Evolutionary conservation across 2,113 vertebrate genomes (phyloP), one percentile per base, ranked within the genome.

Genomic region (Hippoglossus stenolepis): DNA sequence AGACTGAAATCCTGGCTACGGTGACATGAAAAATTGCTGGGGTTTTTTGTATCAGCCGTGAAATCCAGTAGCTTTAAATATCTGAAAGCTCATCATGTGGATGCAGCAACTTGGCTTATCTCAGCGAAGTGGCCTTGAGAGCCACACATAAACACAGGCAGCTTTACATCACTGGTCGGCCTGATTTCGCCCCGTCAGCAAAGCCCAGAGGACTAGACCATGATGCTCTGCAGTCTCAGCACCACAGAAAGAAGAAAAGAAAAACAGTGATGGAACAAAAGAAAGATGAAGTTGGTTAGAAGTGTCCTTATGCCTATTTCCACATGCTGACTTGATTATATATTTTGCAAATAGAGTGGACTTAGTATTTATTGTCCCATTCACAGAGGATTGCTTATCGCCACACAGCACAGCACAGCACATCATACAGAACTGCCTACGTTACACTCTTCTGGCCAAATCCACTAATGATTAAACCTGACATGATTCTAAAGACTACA

Each of bases 121-220:
- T 66, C 1, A 4, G 21, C 21, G 51, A 12, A 10, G 70, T 38
- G 17, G 65, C 70, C 73, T 75, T 72, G 64, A 65, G 40, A 71
- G 82, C 60, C 24, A 31, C 63, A 62, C 53, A 68, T 73, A 88
- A 79, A 89, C 85, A 77, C 49, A 70, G 78, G 51, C 70, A 84
- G 83, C 79, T 80, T 83, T 72, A 84, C 79, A 76, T 88, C 72
- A 73, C 79, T 67, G 69, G 57, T 69, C 45, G 35, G 57, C n/a
- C n/a, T 23, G 45, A 79, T 80, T 78, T 59, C 79, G 82, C 64
- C 17, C 23, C 1, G 40, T 86, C 84, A 89, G 80, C 86, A 82
- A 73, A 83, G 47, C 77, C 28, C 56, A 28, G 45, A 73, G n/a
- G 38, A 75, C 65, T 58, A 54, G 28, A 79, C 5, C 21, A 43